Percentiles rank a stretch among this genome's conserved stretches.
Evolutionary conservation across 2,797 vertebrate genomes (phyloP).

Genomic region (Sebastes baramenuke): DNA sequence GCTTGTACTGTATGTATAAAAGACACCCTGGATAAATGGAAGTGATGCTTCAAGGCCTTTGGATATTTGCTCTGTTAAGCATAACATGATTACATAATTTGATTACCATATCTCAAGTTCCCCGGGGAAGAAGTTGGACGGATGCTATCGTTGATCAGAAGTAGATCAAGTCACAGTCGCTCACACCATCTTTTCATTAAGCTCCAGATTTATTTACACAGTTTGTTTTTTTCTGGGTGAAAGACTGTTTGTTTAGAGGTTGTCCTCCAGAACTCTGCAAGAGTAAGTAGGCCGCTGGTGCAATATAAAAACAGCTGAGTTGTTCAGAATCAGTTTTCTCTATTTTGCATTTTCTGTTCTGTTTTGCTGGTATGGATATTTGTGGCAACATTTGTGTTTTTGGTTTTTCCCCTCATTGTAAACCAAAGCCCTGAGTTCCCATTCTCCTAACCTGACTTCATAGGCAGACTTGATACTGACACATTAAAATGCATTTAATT

Average conservation of each 20-base stretch:
- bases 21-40: conserved; percentile 53
- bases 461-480: not conserved
- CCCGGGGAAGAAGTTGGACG: conserved; percentile 36
- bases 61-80: conserved; percentile 75
- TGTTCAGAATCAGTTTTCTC: conserved; percentile 7
- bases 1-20: conserved; percentile 39
- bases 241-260: conserved; percentile 10
- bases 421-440: not conserved
- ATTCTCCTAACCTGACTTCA: not conserved
- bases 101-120: conserved; percentile 68
- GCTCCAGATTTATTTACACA: not conserved
- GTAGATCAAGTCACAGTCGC: conserved; percentile 45
- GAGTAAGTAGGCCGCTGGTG: conserved; percentile 3
- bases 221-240: conserved; percentile 6
- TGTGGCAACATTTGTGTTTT: conserved; percentile 14
- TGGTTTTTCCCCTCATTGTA: not conserved
- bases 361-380: not conserved
- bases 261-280: not conserved
- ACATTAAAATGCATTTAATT: conserved; percentile 4
- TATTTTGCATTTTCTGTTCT: conserved; percentile 11
- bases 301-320: not conserved
- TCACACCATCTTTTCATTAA: conserved; percentile 43
- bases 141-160: conserved; percentile 59
- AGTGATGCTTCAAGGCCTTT: conserved; percentile 56
- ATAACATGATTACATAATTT: conserved; percentile 71